phyloP scores from a whole-genome alignment of 1,140 invertebrate genomes.

The Pararge aegeria region DNA sequence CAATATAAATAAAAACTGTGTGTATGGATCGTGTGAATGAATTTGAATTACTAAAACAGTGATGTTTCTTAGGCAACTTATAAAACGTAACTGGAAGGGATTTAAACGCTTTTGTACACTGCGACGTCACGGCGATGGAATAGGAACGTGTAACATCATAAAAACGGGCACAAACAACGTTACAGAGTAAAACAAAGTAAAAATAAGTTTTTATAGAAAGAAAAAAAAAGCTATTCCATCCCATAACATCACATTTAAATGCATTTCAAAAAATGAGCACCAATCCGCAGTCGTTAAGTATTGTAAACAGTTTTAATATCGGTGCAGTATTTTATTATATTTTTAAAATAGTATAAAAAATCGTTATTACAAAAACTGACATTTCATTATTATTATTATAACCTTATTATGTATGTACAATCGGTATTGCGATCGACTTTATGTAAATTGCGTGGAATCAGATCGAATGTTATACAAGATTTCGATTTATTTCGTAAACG shows the following conservation, averaged over 20 bases:
- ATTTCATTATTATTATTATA: conserved; percentile 12
- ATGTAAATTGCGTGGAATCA: neutral
- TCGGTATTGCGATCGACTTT: conserved; percentile 22
- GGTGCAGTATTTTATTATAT: conserved; percentile 16
- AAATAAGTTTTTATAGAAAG: neutral
- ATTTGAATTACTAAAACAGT: neutral
- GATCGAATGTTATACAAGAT: neutral
- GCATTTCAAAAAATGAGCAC: conserved; percentile 29
- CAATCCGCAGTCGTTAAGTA: conserved; percentile 20
- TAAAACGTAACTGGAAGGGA: neutral
- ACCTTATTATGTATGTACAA: conserved; percentile 30
- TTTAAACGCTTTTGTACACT: neutral
- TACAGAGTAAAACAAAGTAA: conserved; percentile 1
- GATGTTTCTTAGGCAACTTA: neutral
- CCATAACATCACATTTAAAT: conserved; percentile 19
- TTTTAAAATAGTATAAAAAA: conserved; percentile 11
- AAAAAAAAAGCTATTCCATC: neutral
- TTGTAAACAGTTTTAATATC: conserved; percentile 7
- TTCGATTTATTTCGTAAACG: neutral
- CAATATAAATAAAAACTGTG: no score
- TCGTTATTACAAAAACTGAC: conserved; percentile 13
- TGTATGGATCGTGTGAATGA: no score
- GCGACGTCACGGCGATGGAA: conserved; percentile 13
- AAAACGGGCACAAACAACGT: neutral
- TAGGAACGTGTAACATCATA: neutral